Conservation (phyloP, 2,113 vertebrate genomes). For the Lampris megalopsis region DNA sequence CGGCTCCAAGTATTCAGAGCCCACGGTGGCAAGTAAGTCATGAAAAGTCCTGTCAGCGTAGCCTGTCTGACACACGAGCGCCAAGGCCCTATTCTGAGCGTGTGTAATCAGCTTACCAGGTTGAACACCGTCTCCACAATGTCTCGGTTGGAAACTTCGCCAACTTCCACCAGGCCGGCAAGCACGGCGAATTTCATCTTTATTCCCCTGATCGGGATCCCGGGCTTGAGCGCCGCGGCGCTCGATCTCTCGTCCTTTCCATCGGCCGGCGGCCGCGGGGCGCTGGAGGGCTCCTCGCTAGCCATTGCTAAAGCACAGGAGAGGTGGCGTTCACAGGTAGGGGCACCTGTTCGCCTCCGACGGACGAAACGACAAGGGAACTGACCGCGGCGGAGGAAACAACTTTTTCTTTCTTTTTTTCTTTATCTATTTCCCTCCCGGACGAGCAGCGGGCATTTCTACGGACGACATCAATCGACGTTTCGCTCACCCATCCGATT, state of each 20-base stretch:
- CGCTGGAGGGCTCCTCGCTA: constrained; percentile 69
- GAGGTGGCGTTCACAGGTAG: constrained; percentile 80
- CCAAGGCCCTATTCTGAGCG: constrained; percentile 65
- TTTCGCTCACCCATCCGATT: constrained; percentile 66
- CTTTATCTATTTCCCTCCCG: constrained; percentile 47
- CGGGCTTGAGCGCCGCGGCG: constrained; percentile 83
- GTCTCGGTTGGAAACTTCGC: constrained; percentile 93
- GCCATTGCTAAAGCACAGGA: constrained; percentile 74
- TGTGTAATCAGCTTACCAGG: constrained; percentile 89
- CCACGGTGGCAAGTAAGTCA: background rate
- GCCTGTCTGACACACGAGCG: constrained; percentile 5
- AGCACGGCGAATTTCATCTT: constrained; percentile 97
- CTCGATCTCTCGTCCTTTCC: constrained; percentile 60
- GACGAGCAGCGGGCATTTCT: constrained; percentile 48
- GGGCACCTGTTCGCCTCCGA: constrained; percentile 81
- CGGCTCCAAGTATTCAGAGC: constrained; percentile 24
- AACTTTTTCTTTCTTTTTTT: no score
- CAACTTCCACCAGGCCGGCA: constrained; percentile 92
- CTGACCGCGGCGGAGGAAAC: constrained; percentile 35
- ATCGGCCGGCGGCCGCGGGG: constrained; percentile 48
- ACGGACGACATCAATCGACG: constrained; percentile 36
- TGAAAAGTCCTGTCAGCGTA: background rate
- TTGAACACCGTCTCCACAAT: constrained; percentile 96
- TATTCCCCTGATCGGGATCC: constrained; percentile 93
- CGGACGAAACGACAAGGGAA: constrained; percentile 43